Evolutionary conservation across 1,140 invertebrate genomes (phyloP).

Genomic region (Lethocerus indicus): DNA sequence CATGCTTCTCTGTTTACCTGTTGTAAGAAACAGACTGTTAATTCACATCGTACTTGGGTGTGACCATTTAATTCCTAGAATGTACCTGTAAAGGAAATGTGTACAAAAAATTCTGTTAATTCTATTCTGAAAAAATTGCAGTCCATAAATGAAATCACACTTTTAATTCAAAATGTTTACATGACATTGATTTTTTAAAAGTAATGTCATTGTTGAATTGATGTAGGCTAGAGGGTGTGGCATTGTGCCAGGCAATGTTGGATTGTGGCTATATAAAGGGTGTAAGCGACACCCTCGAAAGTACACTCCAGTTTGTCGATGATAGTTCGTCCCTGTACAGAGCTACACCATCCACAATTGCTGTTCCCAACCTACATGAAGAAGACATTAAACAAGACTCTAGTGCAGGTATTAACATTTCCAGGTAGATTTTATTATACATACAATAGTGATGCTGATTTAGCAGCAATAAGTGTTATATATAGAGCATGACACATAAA

Average conservation of each 20-base stretch:
- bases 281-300: constrained; percentile 35
- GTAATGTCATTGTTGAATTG: neutral
- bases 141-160: neutral
- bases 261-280: constrained; percentile 61
- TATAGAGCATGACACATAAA: no score
- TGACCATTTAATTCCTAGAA: no score
- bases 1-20: no score
- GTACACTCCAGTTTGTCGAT: constrained; percentile 20
- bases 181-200: neutral
- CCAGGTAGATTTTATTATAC: neutral
- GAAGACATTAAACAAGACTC: constrained; percentile 1
- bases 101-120: no score
- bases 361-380: constrained; percentile 4
- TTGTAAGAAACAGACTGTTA: no score
- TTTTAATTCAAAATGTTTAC: no score
- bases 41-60: no score
- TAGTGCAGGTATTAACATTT: constrained; percentile 3
- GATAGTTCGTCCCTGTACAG: constrained; percentile 16
- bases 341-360: constrained; percentile 9
- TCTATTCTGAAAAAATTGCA: no score
- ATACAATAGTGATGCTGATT: no score
- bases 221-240: constrained; percentile 52
- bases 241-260: constrained; percentile 64
- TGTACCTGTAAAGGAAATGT: no score
- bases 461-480: no score